Percentiles rank a stretch among this genome's conserved stretches.
These are phyloP conservation scores for Drosophila auraria DNA, from an alignment of 1,140 invertebrate genomes.

Conservation along the genomic window DNA sequence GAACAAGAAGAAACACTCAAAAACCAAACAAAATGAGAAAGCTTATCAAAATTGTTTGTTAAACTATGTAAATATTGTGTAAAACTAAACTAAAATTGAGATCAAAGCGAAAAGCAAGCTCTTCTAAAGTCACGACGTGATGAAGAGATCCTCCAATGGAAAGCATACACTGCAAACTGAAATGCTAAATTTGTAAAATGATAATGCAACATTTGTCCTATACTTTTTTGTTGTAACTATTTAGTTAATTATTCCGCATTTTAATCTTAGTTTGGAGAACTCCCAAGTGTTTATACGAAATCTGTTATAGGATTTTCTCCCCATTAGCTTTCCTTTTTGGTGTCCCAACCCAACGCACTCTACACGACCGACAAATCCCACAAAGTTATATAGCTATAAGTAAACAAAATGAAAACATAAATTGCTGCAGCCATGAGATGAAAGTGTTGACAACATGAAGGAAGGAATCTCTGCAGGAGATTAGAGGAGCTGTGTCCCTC, in stretches of 20 bases:
- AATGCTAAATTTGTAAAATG: constrained; percentile 59
- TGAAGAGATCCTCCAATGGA: not conserved
- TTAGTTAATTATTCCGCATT: constrained; percentile 54
- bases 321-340: constrained; percentile 11
- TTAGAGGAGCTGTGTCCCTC: constrained; percentile 7
- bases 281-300: constrained; percentile 55
- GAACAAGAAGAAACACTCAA: constrained; percentile 16
- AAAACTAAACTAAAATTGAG: constrained; percentile 42
- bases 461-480: constrained; percentile 11
- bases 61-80: constrained; percentile 63
- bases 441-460: constrained; percentile 22
- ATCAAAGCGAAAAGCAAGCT: constrained; percentile 22
- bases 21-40: constrained; percentile 34
- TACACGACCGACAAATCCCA: constrained; percentile 25
- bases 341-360: constrained; percentile 25
- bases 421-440: constrained; percentile 35
- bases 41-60: constrained; percentile 56
- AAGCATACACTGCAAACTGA: constrained; percentile 23
- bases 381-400: constrained; percentile 15
- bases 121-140: constrained; percentile 31
- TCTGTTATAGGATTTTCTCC: constrained; percentile 77
- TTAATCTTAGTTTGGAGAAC: constrained; percentile 59
- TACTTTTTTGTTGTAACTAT: constrained; percentile 67
- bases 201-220: constrained; percentile 67
- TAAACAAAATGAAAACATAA: not conserved